phyloP scores from a whole-genome alignment of 2,113 vertebrate genomes.

The Thomomys bottae region DNA sequence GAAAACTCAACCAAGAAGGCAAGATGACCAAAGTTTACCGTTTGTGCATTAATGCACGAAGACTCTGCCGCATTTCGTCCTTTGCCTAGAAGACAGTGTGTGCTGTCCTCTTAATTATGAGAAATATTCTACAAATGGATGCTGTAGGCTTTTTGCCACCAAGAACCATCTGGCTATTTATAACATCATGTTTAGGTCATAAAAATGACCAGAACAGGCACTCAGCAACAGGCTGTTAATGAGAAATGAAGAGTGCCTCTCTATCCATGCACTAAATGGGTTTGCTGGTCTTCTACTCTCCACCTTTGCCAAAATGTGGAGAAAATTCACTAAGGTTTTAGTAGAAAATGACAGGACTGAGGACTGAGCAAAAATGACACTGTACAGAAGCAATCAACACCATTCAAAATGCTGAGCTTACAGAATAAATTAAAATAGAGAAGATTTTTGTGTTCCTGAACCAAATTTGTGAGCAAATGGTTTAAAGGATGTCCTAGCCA shows the following conservation, averaged over 20 bases:
- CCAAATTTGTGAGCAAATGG: not conserved
- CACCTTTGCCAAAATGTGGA: not conserved
- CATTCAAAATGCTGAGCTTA: not conserved
- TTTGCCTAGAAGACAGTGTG: not conserved
- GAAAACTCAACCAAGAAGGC: not conserved
- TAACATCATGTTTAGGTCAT: no score
- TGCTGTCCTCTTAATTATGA: not conserved
- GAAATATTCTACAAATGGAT: not conserved
- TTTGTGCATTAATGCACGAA: not conserved
- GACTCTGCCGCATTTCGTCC: not conserved
- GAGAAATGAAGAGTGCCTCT: no score
- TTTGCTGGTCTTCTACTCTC: no score
- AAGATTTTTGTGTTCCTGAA: not conserved
- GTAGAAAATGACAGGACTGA: not conserved
- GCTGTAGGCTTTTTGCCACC: not conserved
- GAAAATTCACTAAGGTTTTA: not conserved
- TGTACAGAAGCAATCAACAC: not conserved
- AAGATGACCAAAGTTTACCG: not conserved
- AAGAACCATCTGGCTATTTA: no score
- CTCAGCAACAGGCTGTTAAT: no score
- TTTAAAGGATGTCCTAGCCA: not conserved
- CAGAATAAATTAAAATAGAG: not conserved
- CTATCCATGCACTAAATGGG: no score
- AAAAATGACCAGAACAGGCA: no score
- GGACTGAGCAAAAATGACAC: not conserved